Evolutionary conservation across 2,888 invertebrate species (phyloP).

Genomic region (Dorcus hopei): DNA sequence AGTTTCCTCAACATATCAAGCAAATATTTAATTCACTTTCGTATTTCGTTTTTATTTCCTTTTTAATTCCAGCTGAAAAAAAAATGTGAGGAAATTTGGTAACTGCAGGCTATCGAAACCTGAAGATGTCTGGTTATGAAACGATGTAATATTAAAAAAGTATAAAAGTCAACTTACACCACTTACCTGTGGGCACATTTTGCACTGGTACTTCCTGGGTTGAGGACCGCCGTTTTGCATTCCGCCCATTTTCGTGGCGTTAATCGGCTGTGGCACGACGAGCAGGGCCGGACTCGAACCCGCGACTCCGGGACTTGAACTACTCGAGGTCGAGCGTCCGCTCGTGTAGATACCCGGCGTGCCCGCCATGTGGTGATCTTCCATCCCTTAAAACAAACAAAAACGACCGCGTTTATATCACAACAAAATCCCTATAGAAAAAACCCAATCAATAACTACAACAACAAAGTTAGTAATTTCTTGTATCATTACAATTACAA

Average conservation of each 20-base stretch:
- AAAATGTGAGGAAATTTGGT: too few relatives aligned
- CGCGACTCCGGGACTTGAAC: constrained; percentile 50
- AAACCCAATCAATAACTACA: neutral
- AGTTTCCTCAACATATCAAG: too few relatives aligned
- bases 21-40: too few relatives aligned
- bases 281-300: constrained; percentile 64
- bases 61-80: too few relatives aligned
- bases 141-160: too few relatives aligned
- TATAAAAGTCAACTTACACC: neutral
- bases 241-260: constrained; percentile 61
- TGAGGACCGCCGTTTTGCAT: constrained; percentile 46
- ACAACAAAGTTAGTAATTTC: too few relatives aligned
- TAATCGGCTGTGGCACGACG: constrained; percentile 86
- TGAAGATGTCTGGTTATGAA: too few relatives aligned
- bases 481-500: neutral
- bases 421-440: neutral
- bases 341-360: constrained; percentile 51
- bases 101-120: too few relatives aligned
- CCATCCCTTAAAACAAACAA: constrained; percentile 37
- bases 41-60: too few relatives aligned
- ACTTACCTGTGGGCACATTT: constrained; percentile 96
- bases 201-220: constrained; percentile 87
- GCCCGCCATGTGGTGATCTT: constrained; percentile 42
- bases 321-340: constrained; percentile 53
- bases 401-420: neutral